Evolutionary conservation across 2,888 invertebrate genomes (phyloP), one percentile per base, ranked within the genome.

Genomic region (Chrysolina americana): DNA sequence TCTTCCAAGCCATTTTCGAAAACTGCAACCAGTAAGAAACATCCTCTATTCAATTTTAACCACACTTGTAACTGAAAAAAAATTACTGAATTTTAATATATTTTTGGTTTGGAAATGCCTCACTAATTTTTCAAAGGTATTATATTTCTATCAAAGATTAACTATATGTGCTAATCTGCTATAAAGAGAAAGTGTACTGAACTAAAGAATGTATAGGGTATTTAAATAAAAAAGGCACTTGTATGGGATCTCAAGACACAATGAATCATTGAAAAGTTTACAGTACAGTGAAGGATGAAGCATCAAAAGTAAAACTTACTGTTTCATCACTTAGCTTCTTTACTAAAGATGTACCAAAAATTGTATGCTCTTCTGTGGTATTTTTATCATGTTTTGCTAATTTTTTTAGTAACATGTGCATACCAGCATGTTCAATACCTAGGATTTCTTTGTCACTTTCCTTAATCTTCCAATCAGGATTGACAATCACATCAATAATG

Each of bases 321-420:
- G 90, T 89, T 68, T 92, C 90, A 48, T 88, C 86, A 15, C 88
- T 87, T 63, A 95, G 84, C 64, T 88, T 85, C 41, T 90, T 85
- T 11, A 90, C 84, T n/a, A 95, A 82, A 13, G 89, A 86, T 74
- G 90, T 87, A 0, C 93, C 92, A 75, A 95, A 91, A 1, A 92
- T 91, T 10, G 86, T 83, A 10, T 88, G 87, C 4, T 87, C 85
- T 62, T 87, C 82, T 0, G 81, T 74, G 48, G 89, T 87, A 13
- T 87, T 88, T 80, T 91, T 91, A 83, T 95, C 95, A 69, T 91
- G 86, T 73, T 90, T 90, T 15, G 94, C 91, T 15, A 96, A 88
- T 87, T 94, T 95, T 84, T 95, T 96, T 44, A 95, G 86, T 75
- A 92, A 91, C 90, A 93, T 92, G 87, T 95, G 95, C 74, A 95